Evolutionary conservation across 2,888 invertebrate genomes (phyloP).

Genomic region (Dioctria linearis): DNA sequence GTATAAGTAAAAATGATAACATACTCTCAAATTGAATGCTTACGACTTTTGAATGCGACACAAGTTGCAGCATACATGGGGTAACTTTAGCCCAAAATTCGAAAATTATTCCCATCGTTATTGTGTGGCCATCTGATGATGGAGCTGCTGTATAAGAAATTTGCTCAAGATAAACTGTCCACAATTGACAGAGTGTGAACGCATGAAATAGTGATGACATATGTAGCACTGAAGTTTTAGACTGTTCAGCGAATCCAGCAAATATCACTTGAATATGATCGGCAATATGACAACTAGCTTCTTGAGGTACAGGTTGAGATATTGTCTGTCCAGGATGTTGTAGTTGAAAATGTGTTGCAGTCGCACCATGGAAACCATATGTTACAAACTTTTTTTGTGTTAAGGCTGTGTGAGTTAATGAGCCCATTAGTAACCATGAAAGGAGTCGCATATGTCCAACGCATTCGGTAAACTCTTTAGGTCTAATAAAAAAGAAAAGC

Average conservation of each 20-base stretch:
- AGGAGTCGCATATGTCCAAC: conserved; percentile 93
- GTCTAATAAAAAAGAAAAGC: conserved; percentile 72
- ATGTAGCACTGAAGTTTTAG: conserved; percentile 91
- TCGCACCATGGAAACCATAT: conserved; percentile 17
- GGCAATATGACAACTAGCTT: conserved; percentile 96
- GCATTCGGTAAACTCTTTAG: conserved; percentile 95
- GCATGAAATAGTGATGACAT: conserved; percentile 98
- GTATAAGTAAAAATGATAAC: conserved; percentile 3
- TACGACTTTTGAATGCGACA: conserved; percentile 92
- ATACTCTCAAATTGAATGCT: background rate
- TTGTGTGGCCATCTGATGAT: conserved; percentile 80
- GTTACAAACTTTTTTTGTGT: conserved; percentile 61
- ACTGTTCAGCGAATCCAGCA: conserved; percentile 96
- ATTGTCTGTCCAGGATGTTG: conserved; percentile 69
- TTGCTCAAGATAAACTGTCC: conserved; percentile 98
- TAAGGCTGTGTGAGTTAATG: conserved; percentile 90
- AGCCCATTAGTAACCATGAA: conserved; percentile 96
- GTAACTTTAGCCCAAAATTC: conserved; percentile 99
- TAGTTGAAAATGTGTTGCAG: conserved; percentile 61
- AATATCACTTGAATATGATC: conserved; percentile 97
- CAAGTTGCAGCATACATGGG: conserved; percentile 92
- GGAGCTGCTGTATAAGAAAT: conserved; percentile 79
- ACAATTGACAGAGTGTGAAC: conserved; percentile 97
- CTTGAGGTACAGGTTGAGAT: conserved; percentile 92
- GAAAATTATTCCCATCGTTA: conserved; percentile 86